phyloP scores from a whole-genome alignment of 2,888 invertebrate species.

The Cryptosula pallasiana region DNA sequence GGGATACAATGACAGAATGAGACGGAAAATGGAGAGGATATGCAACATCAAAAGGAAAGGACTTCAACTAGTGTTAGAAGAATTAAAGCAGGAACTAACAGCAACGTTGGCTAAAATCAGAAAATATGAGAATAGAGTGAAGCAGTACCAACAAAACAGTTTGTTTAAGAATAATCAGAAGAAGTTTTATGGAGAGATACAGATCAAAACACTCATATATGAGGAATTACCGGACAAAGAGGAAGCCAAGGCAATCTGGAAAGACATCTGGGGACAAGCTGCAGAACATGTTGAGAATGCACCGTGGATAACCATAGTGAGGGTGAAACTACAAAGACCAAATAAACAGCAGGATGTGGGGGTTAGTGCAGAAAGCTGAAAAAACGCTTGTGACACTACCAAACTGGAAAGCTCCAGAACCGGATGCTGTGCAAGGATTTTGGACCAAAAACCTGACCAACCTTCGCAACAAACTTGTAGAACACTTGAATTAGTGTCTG shows the following conservation, averaged over 20 bases:
- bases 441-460: slow-evolving; percentile 17
- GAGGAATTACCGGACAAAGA: not conserved
- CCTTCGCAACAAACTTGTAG: not conserved
- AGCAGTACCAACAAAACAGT: slow-evolving; percentile 1
- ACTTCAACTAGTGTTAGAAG: not conserved
- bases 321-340: not conserved
- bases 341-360: not conserved
- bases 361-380: not conserved
- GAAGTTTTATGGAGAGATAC: slow-evolving; percentile 6
- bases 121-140: not conserved
- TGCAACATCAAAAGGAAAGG: not conserved
- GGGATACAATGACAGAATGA: not conserved
- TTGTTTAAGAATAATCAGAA: slow-evolving; percentile 14
- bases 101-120: not conserved
- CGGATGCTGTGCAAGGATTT: slow-evolving; percentile 3
- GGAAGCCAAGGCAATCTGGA: not conserved
- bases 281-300: not conserved
- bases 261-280: not conserved
- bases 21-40: not conserved
- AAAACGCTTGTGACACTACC: not conserved
- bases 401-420: not conserved
- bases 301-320: not conserved
- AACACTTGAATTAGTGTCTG: slow-evolving; percentile 2
- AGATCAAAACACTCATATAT: not conserved
- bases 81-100: slow-evolving; percentile 13